Evolutionary conservation across 2,888 invertebrate species (phyloP).

Genomic region (Epinotia nisella): DNA sequence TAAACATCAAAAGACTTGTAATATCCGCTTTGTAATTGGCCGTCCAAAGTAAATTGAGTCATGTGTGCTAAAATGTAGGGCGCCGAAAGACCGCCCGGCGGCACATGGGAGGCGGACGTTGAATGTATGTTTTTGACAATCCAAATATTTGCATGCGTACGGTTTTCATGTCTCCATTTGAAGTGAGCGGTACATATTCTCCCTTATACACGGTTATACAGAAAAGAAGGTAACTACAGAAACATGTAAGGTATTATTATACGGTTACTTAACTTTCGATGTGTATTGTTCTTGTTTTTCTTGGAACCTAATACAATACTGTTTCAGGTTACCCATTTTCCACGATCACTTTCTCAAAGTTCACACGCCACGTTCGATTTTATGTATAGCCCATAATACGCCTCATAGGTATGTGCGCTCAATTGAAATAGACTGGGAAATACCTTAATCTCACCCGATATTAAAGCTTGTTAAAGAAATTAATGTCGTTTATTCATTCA

Average conservation of each 20-base stretch:
- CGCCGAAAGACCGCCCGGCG: slow-evolving; percentile 26
- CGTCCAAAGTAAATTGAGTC: slow-evolving; percentile 16
- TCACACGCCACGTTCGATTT: slow-evolving; percentile 23
- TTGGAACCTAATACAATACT: slow-evolving; percentile 15
- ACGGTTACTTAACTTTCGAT: slow-evolving; percentile 8
- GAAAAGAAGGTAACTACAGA: not conserved
- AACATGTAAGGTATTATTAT: too few species aligned
- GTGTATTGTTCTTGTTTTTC: slow-evolving; percentile 35
- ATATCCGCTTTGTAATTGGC: slow-evolving; percentile 18
- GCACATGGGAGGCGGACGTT: slow-evolving; percentile 61
- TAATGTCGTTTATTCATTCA: too few species aligned
- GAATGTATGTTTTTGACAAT: slow-evolving; percentile 47
- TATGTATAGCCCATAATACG: slow-evolving; percentile 3
- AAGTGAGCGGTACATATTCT: slow-evolving; percentile 2
- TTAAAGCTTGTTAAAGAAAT: too few species aligned
- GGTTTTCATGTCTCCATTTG: slow-evolving; percentile 11
- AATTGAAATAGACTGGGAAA: slow-evolving; percentile 9
- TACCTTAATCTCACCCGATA: slow-evolving; percentile 10
- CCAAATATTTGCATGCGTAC: slow-evolving; percentile 20
- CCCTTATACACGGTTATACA: not conserved
- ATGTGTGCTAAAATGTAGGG: slow-evolving; percentile 16
- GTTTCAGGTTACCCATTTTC: slow-evolving; percentile 31
- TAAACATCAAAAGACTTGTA: slow-evolving; percentile 21
- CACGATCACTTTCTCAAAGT: slow-evolving; percentile 40
- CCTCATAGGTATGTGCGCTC: not conserved